Percentiles rank a stretch among this genome's conserved stretches.
Evolutionary conservation across 2,113 vertebrate genomes (phyloP).

Genomic region (Willisornis vidua): DNA sequence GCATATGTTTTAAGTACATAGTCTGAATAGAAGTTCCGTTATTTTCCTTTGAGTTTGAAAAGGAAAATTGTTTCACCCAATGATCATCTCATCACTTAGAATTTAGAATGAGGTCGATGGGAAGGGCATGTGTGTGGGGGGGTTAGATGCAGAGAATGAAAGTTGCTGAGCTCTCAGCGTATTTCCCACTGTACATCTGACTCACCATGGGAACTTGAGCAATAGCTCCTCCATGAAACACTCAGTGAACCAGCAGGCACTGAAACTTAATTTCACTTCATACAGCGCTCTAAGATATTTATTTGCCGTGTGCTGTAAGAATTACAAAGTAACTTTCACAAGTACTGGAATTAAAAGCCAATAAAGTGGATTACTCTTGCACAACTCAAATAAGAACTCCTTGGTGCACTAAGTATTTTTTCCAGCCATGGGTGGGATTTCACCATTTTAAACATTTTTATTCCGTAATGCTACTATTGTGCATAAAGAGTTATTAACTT

Average conservation of each 20-base stretch:
- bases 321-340: not conserved
- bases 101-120: not conserved
- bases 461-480: not conserved
- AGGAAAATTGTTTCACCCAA: not conserved
- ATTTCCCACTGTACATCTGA: not conserved
- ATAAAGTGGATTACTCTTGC: not conserved
- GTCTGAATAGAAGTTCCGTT: not conserved
- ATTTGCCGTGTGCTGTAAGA: not conserved
- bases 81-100: not conserved
- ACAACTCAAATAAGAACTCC: not conserved
- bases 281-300: not conserved
- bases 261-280: not conserved
- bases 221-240: not conserved
- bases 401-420: not conserved
- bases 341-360: not conserved
- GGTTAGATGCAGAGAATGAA: not conserved
- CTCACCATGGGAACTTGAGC: not conserved
- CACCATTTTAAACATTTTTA: not conserved
- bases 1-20: not conserved
- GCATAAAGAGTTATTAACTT: constrained; percentile 7
- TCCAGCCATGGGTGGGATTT: not conserved
- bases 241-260: not conserved
- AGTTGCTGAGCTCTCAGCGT: not conserved
- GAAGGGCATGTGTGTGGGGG: not conserved
- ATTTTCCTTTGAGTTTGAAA: not conserved